Conservation (phyloP, 2,113 vertebrate species). For the Halcyon senegalensis region DNA sequence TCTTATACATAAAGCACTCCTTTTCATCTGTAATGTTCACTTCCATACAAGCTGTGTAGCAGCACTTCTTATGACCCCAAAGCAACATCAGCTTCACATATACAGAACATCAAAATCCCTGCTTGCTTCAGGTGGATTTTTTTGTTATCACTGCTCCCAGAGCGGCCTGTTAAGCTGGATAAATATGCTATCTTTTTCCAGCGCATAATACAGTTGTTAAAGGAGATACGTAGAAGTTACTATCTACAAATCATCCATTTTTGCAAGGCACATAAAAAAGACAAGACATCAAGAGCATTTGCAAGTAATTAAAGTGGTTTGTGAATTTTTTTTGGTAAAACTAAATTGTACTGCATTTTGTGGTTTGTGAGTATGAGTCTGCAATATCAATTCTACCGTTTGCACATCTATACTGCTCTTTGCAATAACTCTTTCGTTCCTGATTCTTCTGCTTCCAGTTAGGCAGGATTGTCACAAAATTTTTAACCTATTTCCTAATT, state of each 20-base stretch:
- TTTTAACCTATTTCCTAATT: not conserved
- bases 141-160: conserved; percentile 2
- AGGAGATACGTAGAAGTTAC: not conserved
- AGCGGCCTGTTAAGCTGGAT: conserved; percentile 29
- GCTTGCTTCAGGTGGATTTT: not conserved
- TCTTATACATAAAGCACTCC: not conserved
- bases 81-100: not conserved
- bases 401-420: not conserved
- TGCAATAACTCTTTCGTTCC: not conserved
- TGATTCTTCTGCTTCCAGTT: not conserved
- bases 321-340: not conserved
- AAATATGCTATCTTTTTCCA: not conserved
- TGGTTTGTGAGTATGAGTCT: not conserved
- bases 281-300: not conserved
- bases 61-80: not conserved
- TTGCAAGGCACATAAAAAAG: not conserved
- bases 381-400: not conserved
- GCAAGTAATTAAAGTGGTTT: not conserved
- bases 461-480: not conserved
- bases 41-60: not conserved
- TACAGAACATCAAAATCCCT: not conserved
- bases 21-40: not conserved
- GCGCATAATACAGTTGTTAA: not conserved
- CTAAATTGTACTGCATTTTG: not conserved
- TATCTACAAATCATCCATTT: not conserved